phyloP scores from a whole-genome alignment of 2,113 vertebrate genomes.

The Limanda limanda region DNA sequence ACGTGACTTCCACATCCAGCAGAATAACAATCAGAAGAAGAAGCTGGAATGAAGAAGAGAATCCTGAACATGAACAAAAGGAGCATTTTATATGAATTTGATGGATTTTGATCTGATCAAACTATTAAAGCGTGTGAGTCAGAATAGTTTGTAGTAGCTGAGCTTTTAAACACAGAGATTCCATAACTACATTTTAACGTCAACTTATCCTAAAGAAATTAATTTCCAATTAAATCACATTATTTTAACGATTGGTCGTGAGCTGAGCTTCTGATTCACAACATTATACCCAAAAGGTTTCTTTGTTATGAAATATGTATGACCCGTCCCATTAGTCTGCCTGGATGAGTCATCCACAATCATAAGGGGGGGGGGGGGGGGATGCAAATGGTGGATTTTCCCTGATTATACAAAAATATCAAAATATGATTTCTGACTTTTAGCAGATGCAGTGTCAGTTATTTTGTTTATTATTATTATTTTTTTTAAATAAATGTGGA shows the following conservation, averaged over 20 bases:
- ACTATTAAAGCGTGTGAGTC: no score
- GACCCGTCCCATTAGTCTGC: constrained; percentile 45
- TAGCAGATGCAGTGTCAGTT: neutral
- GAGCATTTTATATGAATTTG: no score
- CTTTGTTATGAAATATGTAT: constrained; percentile 56
- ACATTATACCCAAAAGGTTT: constrained; percentile 35
- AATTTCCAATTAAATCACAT: no score
- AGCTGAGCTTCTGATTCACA: constrained; percentile 15
- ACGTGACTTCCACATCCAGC: no score
- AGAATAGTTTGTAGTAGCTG: no score
- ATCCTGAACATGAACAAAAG: no score
- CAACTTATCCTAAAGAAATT: neutral
- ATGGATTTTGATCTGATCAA: no score
- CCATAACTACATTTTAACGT: no score
- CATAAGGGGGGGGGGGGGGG: neutral
- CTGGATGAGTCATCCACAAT: constrained; percentile 47
- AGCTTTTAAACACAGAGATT: no score
- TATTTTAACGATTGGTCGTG: no score
- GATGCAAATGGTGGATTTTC: constrained; percentile 1
- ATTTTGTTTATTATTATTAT: neutral
- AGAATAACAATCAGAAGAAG: no score
- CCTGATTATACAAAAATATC: neutral
- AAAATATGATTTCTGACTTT: constrained; percentile 2
- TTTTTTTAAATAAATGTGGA: constrained; percentile 9
- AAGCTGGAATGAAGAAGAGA: no score